Conservation (phyloP, 2,888 invertebrate species). For the Acrobasis suavella region DNA sequence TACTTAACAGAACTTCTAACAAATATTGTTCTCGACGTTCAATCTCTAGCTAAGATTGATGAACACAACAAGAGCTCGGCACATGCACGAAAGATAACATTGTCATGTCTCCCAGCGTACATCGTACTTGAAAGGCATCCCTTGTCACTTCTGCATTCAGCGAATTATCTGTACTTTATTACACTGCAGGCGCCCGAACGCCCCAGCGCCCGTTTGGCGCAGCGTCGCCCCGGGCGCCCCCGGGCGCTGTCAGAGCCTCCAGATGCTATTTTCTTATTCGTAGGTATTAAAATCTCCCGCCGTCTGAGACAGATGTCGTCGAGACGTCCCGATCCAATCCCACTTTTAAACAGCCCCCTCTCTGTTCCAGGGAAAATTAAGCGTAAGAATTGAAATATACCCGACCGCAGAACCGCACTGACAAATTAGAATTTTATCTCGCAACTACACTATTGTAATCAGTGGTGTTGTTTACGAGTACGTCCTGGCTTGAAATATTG, state of each 20-base stretch:
- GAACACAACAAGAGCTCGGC: background rate
- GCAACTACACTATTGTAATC: conserved; percentile 34
- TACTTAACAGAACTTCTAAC: too few species aligned
- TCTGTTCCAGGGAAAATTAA: conserved; percentile 52
- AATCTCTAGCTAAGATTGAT: background rate
- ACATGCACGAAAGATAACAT: conserved; percentile 1
- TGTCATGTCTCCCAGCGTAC: conserved; percentile 4
- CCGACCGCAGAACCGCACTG: conserved; percentile 34
- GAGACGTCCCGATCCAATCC: conserved; percentile 51
- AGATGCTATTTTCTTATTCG: conserved; percentile 43
- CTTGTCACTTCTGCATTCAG: conserved; percentile 23
- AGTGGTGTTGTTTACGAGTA: conserved; percentile 32
- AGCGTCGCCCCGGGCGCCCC: conserved; percentile 24
- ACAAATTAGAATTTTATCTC: conserved; percentile 49
- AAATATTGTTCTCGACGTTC: too few species aligned
- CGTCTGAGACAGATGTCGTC: conserved; percentile 56
- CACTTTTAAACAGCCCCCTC: conserved; percentile 52
- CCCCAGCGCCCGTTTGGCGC: conserved; percentile 20
- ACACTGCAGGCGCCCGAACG: conserved; percentile 25
- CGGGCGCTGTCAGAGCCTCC: conserved; percentile 25
- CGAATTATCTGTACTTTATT: conserved; percentile 29
- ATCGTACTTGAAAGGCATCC: conserved; percentile 12
- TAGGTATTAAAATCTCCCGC: conserved; percentile 59
- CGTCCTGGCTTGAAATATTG: conserved; percentile 34
- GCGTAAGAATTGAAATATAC: conserved; percentile 40